These are phyloP conservation scores for Chiroxiphia lanceolata DNA, from an alignment of 2,797 vertebrate genomes.

Conservation along the genomic window DNA sequence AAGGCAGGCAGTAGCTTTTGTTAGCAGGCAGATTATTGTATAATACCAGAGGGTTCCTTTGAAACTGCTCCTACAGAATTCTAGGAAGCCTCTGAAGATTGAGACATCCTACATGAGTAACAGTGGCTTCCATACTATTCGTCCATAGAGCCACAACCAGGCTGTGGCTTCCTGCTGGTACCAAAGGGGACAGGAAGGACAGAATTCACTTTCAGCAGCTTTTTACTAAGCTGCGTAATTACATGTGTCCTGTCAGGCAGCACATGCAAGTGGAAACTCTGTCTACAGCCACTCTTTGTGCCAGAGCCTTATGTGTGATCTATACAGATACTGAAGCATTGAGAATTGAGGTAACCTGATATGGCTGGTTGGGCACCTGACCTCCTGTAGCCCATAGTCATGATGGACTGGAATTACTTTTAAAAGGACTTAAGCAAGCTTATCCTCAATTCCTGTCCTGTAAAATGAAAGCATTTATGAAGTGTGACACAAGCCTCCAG, in stretches of 20 bases:
- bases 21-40: not conserved
- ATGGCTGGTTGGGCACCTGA: not conserved
- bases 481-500: fast-evolving
- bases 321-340: not conserved
- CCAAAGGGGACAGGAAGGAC: not conserved
- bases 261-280: not conserved
- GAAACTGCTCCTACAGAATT: not conserved
- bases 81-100: not conserved
- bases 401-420: not conserved
- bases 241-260: not conserved
- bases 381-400: not conserved
- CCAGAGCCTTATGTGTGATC: not conserved
- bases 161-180: not conserved
- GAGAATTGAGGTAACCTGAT: not conserved
- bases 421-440: not conserved
- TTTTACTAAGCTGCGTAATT: not conserved
- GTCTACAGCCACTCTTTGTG: not conserved
- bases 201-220: not conserved
- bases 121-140: fast-evolving
- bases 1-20: not conserved
- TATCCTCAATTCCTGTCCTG: not conserved
- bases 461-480: not conserved
- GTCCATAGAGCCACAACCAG: not conserved
- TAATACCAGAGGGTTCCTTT: not conserved
- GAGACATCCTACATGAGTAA: not conserved